These are phyloP conservation scores for Drosophila multiciliata DNA, from an alignment of 2,888 invertebrate genomes.

Conservation along the genomic window DNA sequence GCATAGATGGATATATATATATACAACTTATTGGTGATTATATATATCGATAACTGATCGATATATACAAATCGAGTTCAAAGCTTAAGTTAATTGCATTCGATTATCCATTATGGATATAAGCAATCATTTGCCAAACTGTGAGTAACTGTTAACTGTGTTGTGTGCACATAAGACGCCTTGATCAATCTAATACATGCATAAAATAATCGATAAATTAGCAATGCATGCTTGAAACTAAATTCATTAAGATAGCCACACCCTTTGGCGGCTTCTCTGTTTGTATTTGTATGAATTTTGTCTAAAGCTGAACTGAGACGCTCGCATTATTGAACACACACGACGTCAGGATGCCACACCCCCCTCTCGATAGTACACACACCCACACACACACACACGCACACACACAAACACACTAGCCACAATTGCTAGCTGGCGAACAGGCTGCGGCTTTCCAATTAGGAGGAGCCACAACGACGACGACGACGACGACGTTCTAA, in stretches of 20 bases:
- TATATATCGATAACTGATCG: not conserved
- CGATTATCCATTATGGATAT: not conserved
- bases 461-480: constrained; percentile 79
- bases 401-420: constrained; percentile 35
- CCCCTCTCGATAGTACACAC: not conserved
- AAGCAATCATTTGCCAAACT: not conserved
- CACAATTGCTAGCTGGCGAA: constrained; percentile 69
- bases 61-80: not conserved
- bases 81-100: not conserved
- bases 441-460: constrained; percentile 77
- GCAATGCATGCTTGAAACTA: not conserved
- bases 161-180: too few species aligned
- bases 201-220: constrained; percentile 12
- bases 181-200: not conserved
- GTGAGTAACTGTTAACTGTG: not conserved
- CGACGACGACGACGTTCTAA: constrained; percentile 58
- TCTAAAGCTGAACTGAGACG: constrained; percentile 27
- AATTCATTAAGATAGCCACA: constrained; percentile 42
- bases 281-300: constrained; percentile 1
- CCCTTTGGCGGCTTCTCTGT: constrained; percentile 21
- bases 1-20: not conserved
- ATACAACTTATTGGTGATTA: not conserved
- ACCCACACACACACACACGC: constrained; percentile 1
- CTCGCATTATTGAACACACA: constrained; percentile 75
- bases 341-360: constrained; percentile 34